Base-by-base conservation (phyloP, 2,888 invertebrate genomes). In the Liodrosophila aerea region DNA sequence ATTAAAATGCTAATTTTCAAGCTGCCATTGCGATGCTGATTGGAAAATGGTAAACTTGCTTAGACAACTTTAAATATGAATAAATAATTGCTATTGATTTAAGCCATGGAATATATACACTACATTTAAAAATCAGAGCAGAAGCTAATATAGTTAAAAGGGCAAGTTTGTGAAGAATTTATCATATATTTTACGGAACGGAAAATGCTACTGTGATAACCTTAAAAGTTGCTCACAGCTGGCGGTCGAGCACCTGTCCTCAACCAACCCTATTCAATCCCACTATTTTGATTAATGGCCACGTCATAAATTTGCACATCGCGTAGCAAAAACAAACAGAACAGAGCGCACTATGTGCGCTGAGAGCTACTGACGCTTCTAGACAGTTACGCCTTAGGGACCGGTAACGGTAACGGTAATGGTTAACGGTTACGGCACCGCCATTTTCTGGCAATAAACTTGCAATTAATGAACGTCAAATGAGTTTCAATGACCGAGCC, bases 361-460 rank as follows among this genome's bases (percentile, higher is more conserved):
- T 40, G 46, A 13, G 46, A 39, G 27, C 27, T 29, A 11, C 39
- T 11, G 45, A 3, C 16, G 18, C 33, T 4, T 33, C 31, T 44
- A 61, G 16, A 13, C 47, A 34, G 11, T 31, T 40, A 29, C 37
- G 40, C 34, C 52, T 16, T 13, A 18, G 13, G 47, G 12, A 33
- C 18, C 16, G n/a, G 9, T 7, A 30, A 3, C 8, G 15, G 13
- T 9, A 27, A n/a, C 3, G 30, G 36, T 33, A 22, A 8, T 8
- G 12, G 40, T 13, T 11, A 22, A 8, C 9, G 12, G 40, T 13
- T 11, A 22, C 37, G 40, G 9, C 8, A 31, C 37, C 56, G 64
- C 62, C 73, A 71, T 63, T 76, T 76, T 76, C 67, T 64, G 76
- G 67, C 84, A 64, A 80, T 76, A 83, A 80, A 85, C 60, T 83